Percentiles rank a stretch among this genome's conserved stretches.
phyloP scores from a whole-genome alignment of 2,113 vertebrate genomes.

The Arenaria interpres region DNA sequence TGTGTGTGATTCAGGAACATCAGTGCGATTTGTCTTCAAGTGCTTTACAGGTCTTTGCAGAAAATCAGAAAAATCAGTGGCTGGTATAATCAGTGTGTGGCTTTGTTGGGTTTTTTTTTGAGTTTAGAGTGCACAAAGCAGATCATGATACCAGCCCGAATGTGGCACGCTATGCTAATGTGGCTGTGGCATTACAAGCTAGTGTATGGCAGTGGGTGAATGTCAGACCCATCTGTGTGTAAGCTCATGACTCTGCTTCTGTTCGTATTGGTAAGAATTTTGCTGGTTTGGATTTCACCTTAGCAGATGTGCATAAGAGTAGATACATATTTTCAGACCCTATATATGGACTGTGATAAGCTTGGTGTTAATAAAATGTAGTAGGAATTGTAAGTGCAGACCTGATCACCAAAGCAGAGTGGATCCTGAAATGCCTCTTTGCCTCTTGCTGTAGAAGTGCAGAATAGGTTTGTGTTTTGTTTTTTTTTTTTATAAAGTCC shows the following conservation, averaged over 20 bases:
- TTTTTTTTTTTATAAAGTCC: neutral
- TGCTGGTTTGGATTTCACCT: neutral
- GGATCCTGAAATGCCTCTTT: neutral
- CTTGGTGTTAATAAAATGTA: neutral
- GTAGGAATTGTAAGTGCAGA: neutral
- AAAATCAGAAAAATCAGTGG: neutral
- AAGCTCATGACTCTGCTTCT: neutral
- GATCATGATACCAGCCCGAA: fast-evolving
- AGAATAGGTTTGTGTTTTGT: neutral
- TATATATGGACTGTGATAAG: neutral
- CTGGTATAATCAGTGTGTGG: neutral
- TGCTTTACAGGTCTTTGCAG: neutral
- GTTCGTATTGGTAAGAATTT: neutral
- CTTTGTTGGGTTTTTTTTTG: neutral
- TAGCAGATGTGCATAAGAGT: neutral
- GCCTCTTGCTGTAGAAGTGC: fast-evolving
- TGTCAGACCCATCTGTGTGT: neutral
- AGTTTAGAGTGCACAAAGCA: neutral
- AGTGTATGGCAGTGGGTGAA: neutral
- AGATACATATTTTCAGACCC: neutral
- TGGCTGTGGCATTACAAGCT: neutral
- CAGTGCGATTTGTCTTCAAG: neutral
- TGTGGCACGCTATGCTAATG: too few species aligned
- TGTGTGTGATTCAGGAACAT: neutral
- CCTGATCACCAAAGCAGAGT: neutral